These are phyloP conservation scores for Psittacara wagleri DNA, from an alignment of 2,113 vertebrate species.

Conservation along the genomic window DNA sequence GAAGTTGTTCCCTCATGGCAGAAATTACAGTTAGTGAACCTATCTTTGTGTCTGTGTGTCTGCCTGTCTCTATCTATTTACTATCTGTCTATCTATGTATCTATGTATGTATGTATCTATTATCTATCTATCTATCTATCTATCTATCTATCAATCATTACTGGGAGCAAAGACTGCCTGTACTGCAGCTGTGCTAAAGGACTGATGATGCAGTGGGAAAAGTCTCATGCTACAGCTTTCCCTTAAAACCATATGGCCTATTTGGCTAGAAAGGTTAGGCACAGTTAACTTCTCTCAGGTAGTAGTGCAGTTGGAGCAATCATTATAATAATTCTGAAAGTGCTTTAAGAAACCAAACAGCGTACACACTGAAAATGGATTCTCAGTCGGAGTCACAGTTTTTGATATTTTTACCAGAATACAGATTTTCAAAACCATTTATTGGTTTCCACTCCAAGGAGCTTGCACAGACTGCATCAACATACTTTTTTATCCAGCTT, in stretches of 20 bases:
- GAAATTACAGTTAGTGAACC: background rate
- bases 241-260: background rate
- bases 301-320: background rate
- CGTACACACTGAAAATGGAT: background rate
- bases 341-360: background rate
- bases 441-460: background rate
- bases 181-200: background rate
- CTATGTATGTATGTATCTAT: background rate
- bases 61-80: background rate
- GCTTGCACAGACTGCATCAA: background rate
- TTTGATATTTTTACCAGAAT: background rate
- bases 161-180: background rate
- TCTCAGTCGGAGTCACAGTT: background rate
- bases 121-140: no score
- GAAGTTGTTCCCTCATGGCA: background rate
- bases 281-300: background rate
- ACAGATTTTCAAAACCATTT: background rate
- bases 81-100: background rate
- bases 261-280: background rate
- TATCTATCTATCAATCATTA: background rate
- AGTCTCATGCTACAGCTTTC: background rate
- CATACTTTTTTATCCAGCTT: background rate
- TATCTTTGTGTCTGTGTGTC: background rate
- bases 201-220: accelerated
- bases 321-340: background rate